A percentile compares a stretch with the other conserved stretches of the same genome.
Evolutionary conservation across 2,797 vertebrate species (phyloP).

Genomic region (Thaleichthys pacificus): DNA sequence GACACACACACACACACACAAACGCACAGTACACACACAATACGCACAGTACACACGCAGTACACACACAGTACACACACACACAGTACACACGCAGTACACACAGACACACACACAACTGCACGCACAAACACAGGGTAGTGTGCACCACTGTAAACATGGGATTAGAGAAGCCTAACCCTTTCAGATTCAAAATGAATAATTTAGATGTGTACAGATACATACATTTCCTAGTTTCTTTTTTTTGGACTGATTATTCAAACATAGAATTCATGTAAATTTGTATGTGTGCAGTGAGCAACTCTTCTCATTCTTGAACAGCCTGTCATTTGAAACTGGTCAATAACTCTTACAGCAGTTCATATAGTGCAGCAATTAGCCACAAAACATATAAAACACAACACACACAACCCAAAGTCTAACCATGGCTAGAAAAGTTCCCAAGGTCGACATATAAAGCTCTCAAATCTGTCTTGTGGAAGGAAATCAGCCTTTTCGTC

Average conservation of each 20-base stretch:
- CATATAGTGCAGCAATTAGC: neutral
- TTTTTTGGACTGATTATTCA: too few relatives aligned
- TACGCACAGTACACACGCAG: neutral
- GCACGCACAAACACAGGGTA: neutral
- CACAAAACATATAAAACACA: neutral
- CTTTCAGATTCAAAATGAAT: too few relatives aligned
- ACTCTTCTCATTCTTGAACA: too few relatives aligned
- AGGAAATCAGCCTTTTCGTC: slow-evolving; percentile 11
- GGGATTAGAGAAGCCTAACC: too few relatives aligned
- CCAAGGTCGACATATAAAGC: neutral
- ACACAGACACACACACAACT: neutral
- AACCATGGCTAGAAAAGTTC: neutral
- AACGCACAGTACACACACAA: neutral
- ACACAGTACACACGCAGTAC: neutral
- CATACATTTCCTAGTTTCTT: too few relatives aligned
- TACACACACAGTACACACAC: slow-evolving; percentile 1
- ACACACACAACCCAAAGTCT: neutral
- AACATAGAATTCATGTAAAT: too few relatives aligned
- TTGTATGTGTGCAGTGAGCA: too few relatives aligned
- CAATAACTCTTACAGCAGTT: too few relatives aligned
- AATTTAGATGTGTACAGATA: too few relatives aligned
- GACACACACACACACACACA: slow-evolving; percentile 1
- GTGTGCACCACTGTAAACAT: too few relatives aligned
- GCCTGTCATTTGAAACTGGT: too few relatives aligned
- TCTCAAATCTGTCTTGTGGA: neutral